Evolutionary conservation across 2,888 invertebrate genomes (phyloP).

Genomic region (Hypomecis atomaria): DNA sequence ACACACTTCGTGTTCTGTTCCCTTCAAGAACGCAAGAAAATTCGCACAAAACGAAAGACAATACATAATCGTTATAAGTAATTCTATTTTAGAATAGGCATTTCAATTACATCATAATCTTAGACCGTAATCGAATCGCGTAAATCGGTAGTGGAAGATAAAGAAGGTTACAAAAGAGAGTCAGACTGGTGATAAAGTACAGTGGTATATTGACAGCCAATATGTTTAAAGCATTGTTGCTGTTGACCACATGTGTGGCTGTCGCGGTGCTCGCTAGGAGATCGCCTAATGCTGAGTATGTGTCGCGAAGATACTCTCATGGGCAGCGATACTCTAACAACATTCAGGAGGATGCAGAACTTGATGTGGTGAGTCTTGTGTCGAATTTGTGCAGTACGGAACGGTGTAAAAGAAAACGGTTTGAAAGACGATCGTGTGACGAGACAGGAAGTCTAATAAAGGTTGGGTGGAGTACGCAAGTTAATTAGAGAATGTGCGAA

Average conservation of each 20-base stretch:
- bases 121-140: slow-evolving; percentile 9
- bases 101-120: not conserved
- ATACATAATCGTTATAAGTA: not conserved
- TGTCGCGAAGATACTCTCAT: slow-evolving; percentile 45
- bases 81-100: not conserved
- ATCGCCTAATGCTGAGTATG: slow-evolving; percentile 59
- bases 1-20: slow-evolving; percentile 1
- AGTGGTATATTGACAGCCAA: slow-evolving; percentile 38
- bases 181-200: slow-evolving; percentile 18
- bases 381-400: too few relatives aligned
- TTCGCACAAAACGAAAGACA: not conserved
- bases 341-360: slow-evolving; percentile 56
- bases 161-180: slow-evolving; percentile 33
- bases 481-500: too few relatives aligned
- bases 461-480: too few relatives aligned
- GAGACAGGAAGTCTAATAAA: not conserved
- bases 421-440: too few relatives aligned
- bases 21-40: not conserved
- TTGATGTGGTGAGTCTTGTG: slow-evolving; percentile 67
- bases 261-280: slow-evolving; percentile 45
- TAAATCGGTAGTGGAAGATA: slow-evolving; percentile 20
- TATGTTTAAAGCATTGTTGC: slow-evolving; percentile 47
- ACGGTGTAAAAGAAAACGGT: too few relatives aligned
- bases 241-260: slow-evolving; percentile 46
- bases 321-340: slow-evolving; percentile 49